Conservation (phyloP, 2,113 vertebrate species). For the Dipodomys ordii region DNA sequence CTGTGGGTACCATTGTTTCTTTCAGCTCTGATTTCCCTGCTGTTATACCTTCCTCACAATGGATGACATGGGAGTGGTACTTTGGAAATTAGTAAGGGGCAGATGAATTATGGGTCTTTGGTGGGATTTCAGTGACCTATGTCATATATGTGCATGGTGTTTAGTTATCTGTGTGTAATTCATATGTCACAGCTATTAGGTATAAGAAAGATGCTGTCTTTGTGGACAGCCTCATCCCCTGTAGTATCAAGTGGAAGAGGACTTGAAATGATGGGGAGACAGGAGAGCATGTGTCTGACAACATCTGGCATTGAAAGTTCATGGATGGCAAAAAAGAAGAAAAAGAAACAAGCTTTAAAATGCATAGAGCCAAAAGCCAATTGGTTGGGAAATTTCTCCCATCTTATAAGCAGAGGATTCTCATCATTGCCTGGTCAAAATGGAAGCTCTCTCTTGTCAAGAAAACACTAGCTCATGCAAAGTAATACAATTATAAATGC, state of each 20-base stretch:
- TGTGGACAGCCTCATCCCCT: neutral
- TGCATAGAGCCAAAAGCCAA: neutral
- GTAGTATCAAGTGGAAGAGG: neutral
- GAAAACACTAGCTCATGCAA: conserved; percentile 52
- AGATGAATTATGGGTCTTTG: neutral
- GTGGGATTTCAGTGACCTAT: neutral
- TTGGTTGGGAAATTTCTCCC: neutral
- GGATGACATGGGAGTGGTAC: neutral
- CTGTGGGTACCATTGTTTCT: neutral
- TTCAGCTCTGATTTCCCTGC: neutral
- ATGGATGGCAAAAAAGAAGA: too few species aligned
- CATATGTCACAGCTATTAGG: neutral
- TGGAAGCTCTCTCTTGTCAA: conserved; percentile 58
- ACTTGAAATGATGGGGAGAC: neutral
- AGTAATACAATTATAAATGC: conserved; percentile 68
- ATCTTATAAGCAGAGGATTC: neutral
- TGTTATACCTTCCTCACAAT: neutral
- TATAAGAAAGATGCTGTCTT: neutral
- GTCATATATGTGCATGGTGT: neutral
- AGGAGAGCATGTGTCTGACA: accelerated
- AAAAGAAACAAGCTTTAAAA: neutral
- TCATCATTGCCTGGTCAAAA: neutral
- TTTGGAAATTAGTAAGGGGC: neutral
- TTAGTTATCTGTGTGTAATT: neutral
- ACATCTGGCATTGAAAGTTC: neutral